Conservation (phyloP, 1,140 invertebrate genomes). For the Linepithema humile region DNA sequence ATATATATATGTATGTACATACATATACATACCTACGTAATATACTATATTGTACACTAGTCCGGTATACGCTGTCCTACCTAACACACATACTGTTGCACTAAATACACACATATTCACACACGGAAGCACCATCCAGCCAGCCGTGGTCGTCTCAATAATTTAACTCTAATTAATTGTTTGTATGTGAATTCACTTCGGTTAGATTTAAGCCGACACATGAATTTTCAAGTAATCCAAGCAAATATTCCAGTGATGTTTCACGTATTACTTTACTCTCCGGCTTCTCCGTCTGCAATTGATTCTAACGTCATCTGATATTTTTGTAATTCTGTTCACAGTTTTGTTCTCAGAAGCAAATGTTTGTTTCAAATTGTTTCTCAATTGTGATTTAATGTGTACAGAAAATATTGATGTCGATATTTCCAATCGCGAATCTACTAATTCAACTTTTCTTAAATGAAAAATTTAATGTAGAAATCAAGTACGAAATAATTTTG, state of each 20-base stretch:
- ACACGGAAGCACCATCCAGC: not conserved
- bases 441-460: not conserved
- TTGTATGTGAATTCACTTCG: constrained; percentile 58
- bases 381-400: not conserved
- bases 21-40: constrained; percentile 35
- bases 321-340: too few relatives aligned
- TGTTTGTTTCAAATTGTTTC: too few relatives aligned
- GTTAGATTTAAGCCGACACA: constrained; percentile 58
- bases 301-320: not conserved
- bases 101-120: constrained; percentile 29
- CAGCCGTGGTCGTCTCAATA: constrained; percentile 3
- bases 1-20: constrained; percentile 42
- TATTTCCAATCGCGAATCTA: not conserved
- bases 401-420: not conserved
- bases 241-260: constrained; percentile 76
- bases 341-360: too few relatives aligned
- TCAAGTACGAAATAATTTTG: not conserved
- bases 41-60: constrained; percentile 75
- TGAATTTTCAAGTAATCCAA: constrained; percentile 68
- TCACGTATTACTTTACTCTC: constrained; percentile 3
- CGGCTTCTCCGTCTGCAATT: constrained; percentile 7
- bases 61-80: constrained; percentile 78
- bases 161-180: constrained; percentile 51
- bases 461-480: not conserved
- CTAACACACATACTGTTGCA: constrained; percentile 69